Conservation (phyloP, 1,140 invertebrate genomes). For the Microplitis mediator region DNA sequence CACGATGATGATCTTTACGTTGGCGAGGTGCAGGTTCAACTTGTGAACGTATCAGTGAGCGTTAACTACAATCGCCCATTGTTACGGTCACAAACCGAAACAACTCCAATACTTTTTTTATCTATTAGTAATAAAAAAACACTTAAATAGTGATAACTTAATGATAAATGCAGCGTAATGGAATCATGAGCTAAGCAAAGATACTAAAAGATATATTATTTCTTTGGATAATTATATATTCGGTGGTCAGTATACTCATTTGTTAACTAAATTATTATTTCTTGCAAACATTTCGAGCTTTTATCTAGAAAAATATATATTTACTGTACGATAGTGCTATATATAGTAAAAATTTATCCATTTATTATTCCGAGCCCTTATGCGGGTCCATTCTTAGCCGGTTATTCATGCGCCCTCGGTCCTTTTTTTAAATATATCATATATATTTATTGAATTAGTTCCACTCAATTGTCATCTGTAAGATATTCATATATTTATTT, state of each 20-base stretch:
- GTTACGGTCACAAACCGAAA: slow-evolving; percentile 61
- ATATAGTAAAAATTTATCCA: not conserved
- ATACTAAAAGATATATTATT: no score
- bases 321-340: no score
- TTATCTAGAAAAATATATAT: no score
- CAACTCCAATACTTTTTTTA: slow-evolving; percentile 30
- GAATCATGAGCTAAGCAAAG: no score
- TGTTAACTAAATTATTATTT: no score
- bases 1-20: not conserved
- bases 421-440: no score
- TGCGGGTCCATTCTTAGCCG: slow-evolving; percentile 2
- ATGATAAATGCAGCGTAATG: no score
- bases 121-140: not conserved
- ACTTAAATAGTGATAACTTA: not conserved
- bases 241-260: no score
- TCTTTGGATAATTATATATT: no score
- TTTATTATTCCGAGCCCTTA: not conserved
- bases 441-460: not conserved
- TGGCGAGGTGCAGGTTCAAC: slow-evolving; percentile 44
- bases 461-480: not conserved
- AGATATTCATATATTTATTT: not conserved
- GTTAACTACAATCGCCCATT: slow-evolving; percentile 46
- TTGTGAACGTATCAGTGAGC: slow-evolving; percentile 55
- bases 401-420: not conserved
- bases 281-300: no score